Evolutionary conservation across 2,797 vertebrate species (phyloP).

Genomic region (Hozukius guyotensis): DNA sequence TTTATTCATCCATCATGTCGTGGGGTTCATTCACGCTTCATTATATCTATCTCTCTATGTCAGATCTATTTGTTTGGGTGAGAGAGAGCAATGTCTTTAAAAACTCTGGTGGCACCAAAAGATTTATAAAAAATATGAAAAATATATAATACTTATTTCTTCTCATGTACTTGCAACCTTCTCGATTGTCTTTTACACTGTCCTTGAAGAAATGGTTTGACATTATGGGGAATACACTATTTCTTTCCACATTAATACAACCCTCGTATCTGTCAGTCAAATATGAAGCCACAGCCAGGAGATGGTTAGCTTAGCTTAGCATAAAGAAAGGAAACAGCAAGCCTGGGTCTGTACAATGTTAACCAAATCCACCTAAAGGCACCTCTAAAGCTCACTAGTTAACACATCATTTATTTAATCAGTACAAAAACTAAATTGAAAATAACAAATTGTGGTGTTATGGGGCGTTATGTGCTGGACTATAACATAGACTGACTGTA

Average conservation of each 20-base stretch:
- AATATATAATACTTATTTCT: background rate
- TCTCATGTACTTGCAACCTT: background rate
- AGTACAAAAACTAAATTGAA: background rate
- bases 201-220: background rate
- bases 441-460: background rate
- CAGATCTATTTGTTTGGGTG: background rate
- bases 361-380: background rate
- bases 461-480: too few species aligned
- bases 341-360: background rate
- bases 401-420: background rate
- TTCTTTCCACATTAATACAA: background rate
- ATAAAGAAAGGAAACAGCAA: background rate
- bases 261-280: background rate
- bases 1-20: constrained; percentile 45
- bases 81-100: background rate
- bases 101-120: background rate
- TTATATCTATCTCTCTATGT: constrained; percentile 6
- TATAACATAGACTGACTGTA: too few species aligned
- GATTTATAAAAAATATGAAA: background rate
- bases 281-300: background rate
- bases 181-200: background rate
- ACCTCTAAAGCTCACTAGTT: background rate
- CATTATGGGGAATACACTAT: background rate
- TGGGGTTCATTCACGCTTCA: constrained; percentile 32
- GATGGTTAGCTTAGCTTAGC: background rate